Percentiles rank a stretch among this genome's conserved stretches.
phyloP scores from a whole-genome alignment of 2,888 invertebrate species.

The Elgonia sp. region DNA sequence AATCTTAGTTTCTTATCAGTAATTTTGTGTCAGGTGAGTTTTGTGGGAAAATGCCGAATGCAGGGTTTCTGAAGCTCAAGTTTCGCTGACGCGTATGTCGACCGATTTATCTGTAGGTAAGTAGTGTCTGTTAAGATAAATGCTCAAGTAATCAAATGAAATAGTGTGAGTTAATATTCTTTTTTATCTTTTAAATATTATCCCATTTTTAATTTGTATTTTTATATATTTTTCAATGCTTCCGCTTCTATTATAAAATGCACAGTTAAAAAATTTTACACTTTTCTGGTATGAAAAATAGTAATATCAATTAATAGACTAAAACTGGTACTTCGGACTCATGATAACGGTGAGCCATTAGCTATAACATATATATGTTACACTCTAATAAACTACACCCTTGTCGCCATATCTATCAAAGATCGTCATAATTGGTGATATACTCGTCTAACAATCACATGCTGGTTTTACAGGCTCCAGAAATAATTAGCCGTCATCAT shows the following conservation, averaged over 20 bases:
- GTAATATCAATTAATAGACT: constrained; percentile 5
- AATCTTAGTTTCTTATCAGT: constrained; percentile 78
- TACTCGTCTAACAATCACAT: constrained; percentile 78
- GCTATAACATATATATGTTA: constrained; percentile 67
- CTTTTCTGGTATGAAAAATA: neutral
- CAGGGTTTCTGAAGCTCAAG: constrained; percentile 80
- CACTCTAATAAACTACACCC: constrained; percentile 66
- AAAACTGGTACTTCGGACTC: constrained; percentile 61
- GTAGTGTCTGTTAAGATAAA: constrained; percentile 67
- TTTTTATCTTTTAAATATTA: neutral
- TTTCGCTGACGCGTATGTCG: constrained; percentile 83
- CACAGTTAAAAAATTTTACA: neutral
- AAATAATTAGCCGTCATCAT: constrained; percentile 83
- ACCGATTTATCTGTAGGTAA: constrained; percentile 82
- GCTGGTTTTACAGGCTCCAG: constrained; percentile 77
- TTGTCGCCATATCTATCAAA: constrained; percentile 79
- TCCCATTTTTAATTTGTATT: neutral
- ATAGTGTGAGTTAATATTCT: neutral
- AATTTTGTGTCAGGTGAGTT: constrained; percentile 84
- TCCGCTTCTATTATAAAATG: neutral
- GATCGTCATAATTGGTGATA: constrained; percentile 83
- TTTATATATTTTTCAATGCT: neutral
- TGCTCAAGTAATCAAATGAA: constrained; percentile 48
- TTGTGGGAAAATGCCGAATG: constrained; percentile 85
- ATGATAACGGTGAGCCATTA: constrained; percentile 71